A percentile compares a stretch with the other conserved stretches of the same genome.
Evolutionary conservation across 2,797 vertebrate species (phyloP).

Genomic region (Gambelia wislizenii): DNA sequence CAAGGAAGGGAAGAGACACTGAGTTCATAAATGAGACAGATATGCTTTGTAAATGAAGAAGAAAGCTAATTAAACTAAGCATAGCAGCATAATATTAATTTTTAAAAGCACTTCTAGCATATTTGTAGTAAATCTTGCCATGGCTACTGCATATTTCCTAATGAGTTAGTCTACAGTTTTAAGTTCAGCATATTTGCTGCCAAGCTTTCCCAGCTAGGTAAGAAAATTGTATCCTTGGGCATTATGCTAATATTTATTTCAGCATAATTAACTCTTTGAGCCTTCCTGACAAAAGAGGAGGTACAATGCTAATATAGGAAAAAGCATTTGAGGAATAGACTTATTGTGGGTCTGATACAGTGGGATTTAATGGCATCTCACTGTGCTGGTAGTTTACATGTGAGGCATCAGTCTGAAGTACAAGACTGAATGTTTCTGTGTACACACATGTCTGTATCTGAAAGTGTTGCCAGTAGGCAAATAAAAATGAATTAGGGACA

Average conservation of each 20-base stretch:
- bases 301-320: slow-evolving; percentile 20
- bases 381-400: background rate
- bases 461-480: background rate
- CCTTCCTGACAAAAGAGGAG: slow-evolving; percentile 43
- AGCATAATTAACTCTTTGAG: slow-evolving; percentile 69
- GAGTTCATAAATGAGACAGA: slow-evolving; percentile 80
- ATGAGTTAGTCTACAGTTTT: slow-evolving; percentile 73
- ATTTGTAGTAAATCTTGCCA: slow-evolving; percentile 78
- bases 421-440: background rate
- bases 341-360: slow-evolving; percentile 20
- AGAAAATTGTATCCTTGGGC: slow-evolving; percentile 64
- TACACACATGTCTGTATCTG: no score
- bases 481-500: background rate
- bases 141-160: slow-evolving; percentile 71
- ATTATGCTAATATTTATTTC: slow-evolving; percentile 73
- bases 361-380: slow-evolving; percentile 13
- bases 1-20: slow-evolving; percentile 69
- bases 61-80: slow-evolving; percentile 81
- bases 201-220: slow-evolving; percentile 64
- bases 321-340: slow-evolving; percentile 6
- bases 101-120: slow-evolving; percentile 76
- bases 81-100: slow-evolving; percentile 80
- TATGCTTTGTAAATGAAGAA: slow-evolving; percentile 81
- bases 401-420: background rate
- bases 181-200: slow-evolving; percentile 66